phyloP scores from a whole-genome alignment of 2,888 invertebrate genomes.

The Podabrus alpinus region DNA sequence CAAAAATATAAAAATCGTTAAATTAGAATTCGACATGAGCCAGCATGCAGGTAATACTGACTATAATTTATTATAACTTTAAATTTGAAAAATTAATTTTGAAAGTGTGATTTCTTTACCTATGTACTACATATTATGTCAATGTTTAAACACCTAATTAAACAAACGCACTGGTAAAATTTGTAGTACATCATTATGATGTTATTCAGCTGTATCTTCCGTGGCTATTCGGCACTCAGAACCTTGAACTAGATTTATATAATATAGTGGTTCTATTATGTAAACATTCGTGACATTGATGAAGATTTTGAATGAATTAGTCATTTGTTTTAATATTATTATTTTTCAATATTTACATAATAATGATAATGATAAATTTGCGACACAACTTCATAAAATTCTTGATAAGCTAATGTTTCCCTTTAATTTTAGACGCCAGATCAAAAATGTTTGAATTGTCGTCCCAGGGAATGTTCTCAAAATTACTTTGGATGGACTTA shows the following conservation, averaged over 20 bases:
- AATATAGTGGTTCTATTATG: no score
- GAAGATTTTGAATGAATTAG: no score
- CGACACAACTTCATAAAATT: background rate
- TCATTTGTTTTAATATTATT: no score
- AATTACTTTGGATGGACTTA: background rate
- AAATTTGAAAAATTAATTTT: background rate
- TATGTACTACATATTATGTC: no score
- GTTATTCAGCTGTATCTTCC: background rate
- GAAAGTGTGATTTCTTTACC: no score
- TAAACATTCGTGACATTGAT: no score
- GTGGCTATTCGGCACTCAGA: background rate
- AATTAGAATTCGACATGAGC: constrained; percentile 35
- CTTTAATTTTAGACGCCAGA: background rate
- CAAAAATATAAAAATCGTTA: constrained; percentile 46
- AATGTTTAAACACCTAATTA: background rate
- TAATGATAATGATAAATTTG: no score
- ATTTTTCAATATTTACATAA: no score
- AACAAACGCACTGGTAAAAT: no score
- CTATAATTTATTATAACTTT: background rate
- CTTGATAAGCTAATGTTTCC: background rate
- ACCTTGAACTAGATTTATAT: background rate
- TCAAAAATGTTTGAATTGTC: background rate
- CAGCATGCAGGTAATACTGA: background rate
- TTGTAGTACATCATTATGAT: no score
- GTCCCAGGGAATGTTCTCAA: background rate